Evolutionary conservation across 2,888 invertebrate genomes (phyloP), one percentile per base, ranked within the genome.

Genomic region (Seira musarum): DNA sequence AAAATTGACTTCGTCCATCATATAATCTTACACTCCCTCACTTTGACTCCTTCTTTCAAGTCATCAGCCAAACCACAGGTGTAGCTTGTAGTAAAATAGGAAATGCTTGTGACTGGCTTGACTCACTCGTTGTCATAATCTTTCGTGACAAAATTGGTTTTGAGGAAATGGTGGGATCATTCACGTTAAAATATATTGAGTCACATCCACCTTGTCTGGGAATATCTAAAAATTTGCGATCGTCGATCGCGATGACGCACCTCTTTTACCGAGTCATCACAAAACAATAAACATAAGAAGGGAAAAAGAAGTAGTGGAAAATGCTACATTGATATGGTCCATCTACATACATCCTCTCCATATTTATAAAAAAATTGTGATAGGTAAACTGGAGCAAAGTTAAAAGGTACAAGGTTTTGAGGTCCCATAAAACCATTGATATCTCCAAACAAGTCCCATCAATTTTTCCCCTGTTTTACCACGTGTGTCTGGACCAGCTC

Each of bases 371-470:
- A 13, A 40, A 5, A 40, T 40, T 40, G 40, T 40, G 40, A 40
- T 8, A 40, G 40, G 40, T 25, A 25, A 76, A 77, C 69, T 69
- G 69, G 72, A 75, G 76, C 77, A 77, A 79, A 40, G 40, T 40
- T 40, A 40, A 40, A 40, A 40, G 40, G 40, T 40, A 40, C 40
- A 40, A 40, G 40, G 81, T 70, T 76, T 74, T 63, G 79, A 80
- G 73, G 53, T 63, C 63, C 75, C 81, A 84, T 84, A 82, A 84
- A 84, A 84, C 74, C 77, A 80, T 80, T 82, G 83, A 83, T 83
- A 83, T 83, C 80, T 83, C 63, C 76, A 65, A 81, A 81, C 76
- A 82, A 82, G 77, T 82, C 80, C 82, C 80, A 82, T 82, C 80
- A 82, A 80, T 82, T 82, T 77, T 76, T 68, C 69, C 64, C 22